A percentile compares a stretch with the other conserved stretches of the same genome.
phyloP scores from a whole-genome alignment of 2,113 vertebrate genomes.

The Capra hircus region DNA sequence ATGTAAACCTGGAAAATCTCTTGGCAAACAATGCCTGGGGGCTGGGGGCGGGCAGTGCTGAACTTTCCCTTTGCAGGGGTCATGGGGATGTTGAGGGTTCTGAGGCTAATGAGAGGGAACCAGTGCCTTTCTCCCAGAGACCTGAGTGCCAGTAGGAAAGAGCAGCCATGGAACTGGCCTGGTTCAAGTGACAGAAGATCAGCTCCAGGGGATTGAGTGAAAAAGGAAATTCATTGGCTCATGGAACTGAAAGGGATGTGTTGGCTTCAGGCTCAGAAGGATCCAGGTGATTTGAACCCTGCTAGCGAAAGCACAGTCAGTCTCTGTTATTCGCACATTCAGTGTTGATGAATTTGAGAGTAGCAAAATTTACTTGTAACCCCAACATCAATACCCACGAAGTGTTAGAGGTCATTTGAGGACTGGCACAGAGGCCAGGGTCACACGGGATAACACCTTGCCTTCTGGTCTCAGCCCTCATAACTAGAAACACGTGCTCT shows the following conservation, averaged over 20 bases:
- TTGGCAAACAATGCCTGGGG: no score
- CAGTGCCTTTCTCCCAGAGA: not conserved
- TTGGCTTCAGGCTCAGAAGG: not conserved
- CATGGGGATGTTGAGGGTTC: not conserved
- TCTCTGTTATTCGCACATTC: not conserved
- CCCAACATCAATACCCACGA: not conserved
- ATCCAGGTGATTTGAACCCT: not conserved
- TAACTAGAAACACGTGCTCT: not conserved
- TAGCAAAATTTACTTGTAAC: not conserved
- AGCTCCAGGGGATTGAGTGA: not conserved
- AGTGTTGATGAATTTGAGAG: not conserved
- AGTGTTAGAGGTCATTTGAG: not conserved
- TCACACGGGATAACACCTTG: no score
- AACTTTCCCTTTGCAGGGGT: not conserved
- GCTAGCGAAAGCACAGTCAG: not conserved
- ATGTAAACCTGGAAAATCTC: not conserved
- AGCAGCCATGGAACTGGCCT: not conserved
- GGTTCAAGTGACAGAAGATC: not conserved
- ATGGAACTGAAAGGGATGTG: not conserved
- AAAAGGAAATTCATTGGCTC: not conserved
- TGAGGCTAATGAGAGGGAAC: no score
- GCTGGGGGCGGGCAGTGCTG: rapidly evolving
- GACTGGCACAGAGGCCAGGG: not conserved
- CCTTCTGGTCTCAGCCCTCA: not conserved
- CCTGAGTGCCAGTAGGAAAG: not conserved